A percentile compares a stretch with the other conserved stretches of the same genome.
phyloP scores from a whole-genome alignment of 2,888 invertebrate species.

The Hemaris fuciformis region DNA sequence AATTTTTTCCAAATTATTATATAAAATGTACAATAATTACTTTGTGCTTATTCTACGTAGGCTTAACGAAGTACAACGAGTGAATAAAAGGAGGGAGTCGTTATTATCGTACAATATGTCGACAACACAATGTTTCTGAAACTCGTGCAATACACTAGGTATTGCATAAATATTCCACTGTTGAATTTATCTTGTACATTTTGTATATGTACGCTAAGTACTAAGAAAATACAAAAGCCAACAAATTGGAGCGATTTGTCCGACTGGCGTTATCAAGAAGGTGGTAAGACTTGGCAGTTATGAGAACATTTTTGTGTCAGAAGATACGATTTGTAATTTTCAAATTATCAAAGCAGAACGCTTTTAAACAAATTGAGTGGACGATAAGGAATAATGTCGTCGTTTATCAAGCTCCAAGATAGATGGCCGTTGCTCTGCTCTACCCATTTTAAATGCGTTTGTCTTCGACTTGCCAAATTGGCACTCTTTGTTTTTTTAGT shows the following conservation, averaged over 20 bases:
- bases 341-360: slow-evolving; percentile 81
- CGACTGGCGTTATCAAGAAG: slow-evolving; percentile 51
- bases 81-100: too few species aligned
- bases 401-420: slow-evolving; percentile 80
- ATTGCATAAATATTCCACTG: not conserved
- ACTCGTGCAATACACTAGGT: not conserved
- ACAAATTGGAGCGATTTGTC: slow-evolving; percentile 56
- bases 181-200: slow-evolving; percentile 7
- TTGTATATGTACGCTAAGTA: slow-evolving; percentile 21
- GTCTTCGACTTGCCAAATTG: slow-evolving; percentile 80
- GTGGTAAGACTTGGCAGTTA: slow-evolving; percentile 63
- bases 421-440: slow-evolving; percentile 78
- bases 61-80: too few species aligned
- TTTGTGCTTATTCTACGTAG: too few species aligned
- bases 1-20: too few species aligned
- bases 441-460: slow-evolving; percentile 82
- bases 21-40: too few species aligned
- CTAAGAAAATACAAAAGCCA: slow-evolving; percentile 53
- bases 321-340: slow-evolving; percentile 80
- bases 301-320: slow-evolving; percentile 76
- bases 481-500: slow-evolving; percentile 73
- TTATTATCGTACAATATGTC: too few species aligned
- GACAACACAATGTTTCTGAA: not conserved
- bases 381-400: slow-evolving; percentile 82
- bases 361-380: slow-evolving; percentile 82